Evolutionary conservation across 2,797 vertebrate genomes (phyloP).

Genomic region (Graptemys geographica): DNA sequence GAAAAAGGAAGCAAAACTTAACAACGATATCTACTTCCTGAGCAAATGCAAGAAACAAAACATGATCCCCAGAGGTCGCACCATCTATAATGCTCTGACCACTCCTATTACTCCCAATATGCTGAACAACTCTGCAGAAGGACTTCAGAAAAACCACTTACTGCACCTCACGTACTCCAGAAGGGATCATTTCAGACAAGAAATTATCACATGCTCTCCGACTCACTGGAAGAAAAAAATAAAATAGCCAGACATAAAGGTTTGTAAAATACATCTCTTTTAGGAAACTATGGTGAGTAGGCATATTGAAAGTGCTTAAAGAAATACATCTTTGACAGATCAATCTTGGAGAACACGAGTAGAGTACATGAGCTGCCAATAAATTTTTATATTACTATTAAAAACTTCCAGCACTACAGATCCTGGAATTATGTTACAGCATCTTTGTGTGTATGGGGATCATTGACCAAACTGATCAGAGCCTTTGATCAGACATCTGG

Average conservation of each 20-base stretch:
- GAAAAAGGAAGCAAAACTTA: neutral
- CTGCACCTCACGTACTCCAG: neutral
- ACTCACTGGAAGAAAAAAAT: neutral
- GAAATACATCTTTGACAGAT: neutral
- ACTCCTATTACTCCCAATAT: neutral
- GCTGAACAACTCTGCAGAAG: neutral
- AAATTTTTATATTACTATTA: neutral
- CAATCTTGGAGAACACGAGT: neutral
- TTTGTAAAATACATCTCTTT: neutral
- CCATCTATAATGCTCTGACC: neutral
- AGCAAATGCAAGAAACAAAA: neutral
- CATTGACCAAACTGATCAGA: neutral
- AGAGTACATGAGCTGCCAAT: accelerated
- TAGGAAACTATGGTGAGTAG: accelerated
- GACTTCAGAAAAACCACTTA: neutral
- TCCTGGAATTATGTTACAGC: neutral
- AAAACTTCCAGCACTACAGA: neutral
- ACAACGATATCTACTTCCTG: neutral
- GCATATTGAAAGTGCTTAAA: neutral
- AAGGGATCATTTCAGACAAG: neutral
- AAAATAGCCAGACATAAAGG: neutral
- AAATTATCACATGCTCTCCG: neutral
- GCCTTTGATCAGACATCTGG: neutral
- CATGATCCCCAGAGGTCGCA: neutral
- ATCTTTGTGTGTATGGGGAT: neutral